phyloP scores from a whole-genome alignment of 2,113 vertebrate species.

The Corythaixoides concolor region DNA sequence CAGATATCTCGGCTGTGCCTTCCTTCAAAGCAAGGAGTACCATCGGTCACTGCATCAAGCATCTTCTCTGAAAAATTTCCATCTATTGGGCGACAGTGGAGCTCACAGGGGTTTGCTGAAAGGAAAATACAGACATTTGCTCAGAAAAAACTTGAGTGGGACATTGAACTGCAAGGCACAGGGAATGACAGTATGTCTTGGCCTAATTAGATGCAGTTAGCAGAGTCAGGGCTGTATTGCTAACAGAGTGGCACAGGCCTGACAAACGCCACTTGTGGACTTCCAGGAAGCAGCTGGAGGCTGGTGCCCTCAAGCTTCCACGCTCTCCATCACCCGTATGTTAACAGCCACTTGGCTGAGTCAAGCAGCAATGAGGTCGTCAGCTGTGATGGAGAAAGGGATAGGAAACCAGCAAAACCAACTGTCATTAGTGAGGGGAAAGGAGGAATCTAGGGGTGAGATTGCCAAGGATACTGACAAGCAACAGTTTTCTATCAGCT shows the following conservation, averaged over 20 bases:
- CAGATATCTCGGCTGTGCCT: conserved; percentile 89
- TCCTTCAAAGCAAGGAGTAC: conserved; percentile 92
- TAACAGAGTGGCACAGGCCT: not conserved
- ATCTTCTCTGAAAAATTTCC: conserved; percentile 93
- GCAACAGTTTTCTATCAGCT: not conserved
- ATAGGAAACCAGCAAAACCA: not conserved
- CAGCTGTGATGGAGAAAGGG: not conserved
- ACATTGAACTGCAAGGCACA: not conserved
- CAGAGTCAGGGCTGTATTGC: not conserved
- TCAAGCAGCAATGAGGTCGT: accelerated
- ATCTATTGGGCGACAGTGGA: conserved; percentile 86
- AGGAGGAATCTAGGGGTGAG: not conserved
- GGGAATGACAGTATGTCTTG: not conserved
- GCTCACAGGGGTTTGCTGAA: conserved; percentile 91
- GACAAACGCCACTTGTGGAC: not conserved
- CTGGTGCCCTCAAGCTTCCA: not conserved
- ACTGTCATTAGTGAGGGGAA: not conserved
- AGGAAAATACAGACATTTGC: not conserved
- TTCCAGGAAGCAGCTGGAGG: not conserved
- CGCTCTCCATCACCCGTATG: accelerated
- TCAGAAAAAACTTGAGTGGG: not conserved
- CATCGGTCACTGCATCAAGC: conserved; percentile 92
- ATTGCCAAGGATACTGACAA: not conserved
- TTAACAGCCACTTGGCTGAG: not conserved
- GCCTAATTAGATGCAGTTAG: not conserved